A percentile compares a stretch with the other conserved stretches of the same genome.
These are phyloP conservation scores for Melanotaenia parkinsoni DNA, from an alignment of 2,797 vertebrate species.

Conservation along the genomic window DNA sequence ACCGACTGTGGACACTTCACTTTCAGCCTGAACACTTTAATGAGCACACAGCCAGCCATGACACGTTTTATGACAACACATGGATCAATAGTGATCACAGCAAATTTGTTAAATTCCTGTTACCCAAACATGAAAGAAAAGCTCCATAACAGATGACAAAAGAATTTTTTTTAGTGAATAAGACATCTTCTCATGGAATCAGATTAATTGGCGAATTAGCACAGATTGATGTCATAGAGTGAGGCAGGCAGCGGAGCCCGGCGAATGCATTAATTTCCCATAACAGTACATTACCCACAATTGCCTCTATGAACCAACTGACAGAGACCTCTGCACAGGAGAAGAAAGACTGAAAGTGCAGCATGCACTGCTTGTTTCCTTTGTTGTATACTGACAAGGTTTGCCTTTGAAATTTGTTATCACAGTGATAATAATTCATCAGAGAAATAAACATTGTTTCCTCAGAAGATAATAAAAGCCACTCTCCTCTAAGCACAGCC, in stretches of 20 bases:
- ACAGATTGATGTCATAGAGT: constrained; percentile 52
- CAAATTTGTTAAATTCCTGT: not conserved
- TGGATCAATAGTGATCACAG: not conserved
- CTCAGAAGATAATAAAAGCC: constrained; percentile 47
- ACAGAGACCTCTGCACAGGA: constrained; percentile 33
- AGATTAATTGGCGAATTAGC: constrained; percentile 74
- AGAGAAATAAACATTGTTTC: constrained; percentile 42
- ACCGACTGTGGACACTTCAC: constrained; percentile 25
- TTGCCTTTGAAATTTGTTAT: constrained; percentile 63
- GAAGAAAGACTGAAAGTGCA: constrained; percentile 33
- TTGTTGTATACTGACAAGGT: constrained; percentile 45
- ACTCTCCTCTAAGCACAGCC: constrained; percentile 34
- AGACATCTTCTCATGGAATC: constrained; percentile 62
- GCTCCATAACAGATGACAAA: not conserved
- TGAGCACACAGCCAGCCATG: constrained; percentile 19
- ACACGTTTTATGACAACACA: constrained; percentile 22
- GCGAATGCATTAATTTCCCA: constrained; percentile 65
- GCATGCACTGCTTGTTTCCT: constrained; percentile 29
- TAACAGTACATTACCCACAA: constrained; percentile 67
- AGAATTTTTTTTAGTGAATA: constrained; percentile 40
- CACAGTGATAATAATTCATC: constrained; percentile 62
- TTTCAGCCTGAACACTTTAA: constrained; percentile 24
- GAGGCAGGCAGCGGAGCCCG: constrained; percentile 35
- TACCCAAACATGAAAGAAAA: not conserved
- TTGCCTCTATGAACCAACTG: constrained; percentile 33